Percentiles rank a stretch among this genome's conserved stretches.
These are phyloP conservation scores for Glyptemys insculpta DNA, from an alignment of 2,797 vertebrate species.

Conservation along the genomic window DNA sequence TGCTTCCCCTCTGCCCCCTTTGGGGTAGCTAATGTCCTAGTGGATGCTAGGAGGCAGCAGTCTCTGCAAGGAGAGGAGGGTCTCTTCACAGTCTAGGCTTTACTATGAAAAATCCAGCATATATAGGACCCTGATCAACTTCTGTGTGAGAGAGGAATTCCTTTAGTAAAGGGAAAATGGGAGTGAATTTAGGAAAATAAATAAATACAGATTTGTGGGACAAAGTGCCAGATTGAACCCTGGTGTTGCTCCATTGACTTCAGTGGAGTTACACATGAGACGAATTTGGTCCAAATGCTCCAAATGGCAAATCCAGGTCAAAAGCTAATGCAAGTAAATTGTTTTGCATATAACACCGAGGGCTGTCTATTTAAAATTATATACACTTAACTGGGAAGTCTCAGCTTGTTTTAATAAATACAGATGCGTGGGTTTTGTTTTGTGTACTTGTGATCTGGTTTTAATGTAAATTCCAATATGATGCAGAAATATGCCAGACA, in stretches of 20 bases:
- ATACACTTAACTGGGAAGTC: conserved; percentile 51
- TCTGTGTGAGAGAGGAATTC: background rate
- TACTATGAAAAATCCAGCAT: background rate
- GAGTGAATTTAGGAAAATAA: conserved; percentile 15
- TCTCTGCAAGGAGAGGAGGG: background rate
- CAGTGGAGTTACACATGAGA: background rate
- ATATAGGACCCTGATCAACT: background rate
- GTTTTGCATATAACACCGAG: conserved; percentile 21
- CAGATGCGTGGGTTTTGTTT: background rate
- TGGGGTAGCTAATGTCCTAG: background rate
- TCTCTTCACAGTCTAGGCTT: background rate
- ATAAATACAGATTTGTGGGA: background rate
- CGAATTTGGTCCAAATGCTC: conserved; percentile 2
- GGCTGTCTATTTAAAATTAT: conserved; percentile 29
- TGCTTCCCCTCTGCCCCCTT: background rate
- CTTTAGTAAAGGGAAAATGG: conserved; percentile 1
- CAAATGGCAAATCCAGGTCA: conserved; percentile 32
- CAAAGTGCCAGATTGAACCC: background rate
- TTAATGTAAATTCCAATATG: conserved; percentile 23
- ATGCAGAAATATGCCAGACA: background rate
- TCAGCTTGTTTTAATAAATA: background rate
- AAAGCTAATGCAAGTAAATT: conserved; percentile 44
- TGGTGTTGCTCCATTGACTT: background rate
- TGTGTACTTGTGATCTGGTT: background rate
- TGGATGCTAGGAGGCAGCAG: background rate